These are phyloP conservation scores for Todiramphus saurophagus DNA, from an alignment of 2,113 vertebrate genomes.

Conservation along the genomic window DNA sequence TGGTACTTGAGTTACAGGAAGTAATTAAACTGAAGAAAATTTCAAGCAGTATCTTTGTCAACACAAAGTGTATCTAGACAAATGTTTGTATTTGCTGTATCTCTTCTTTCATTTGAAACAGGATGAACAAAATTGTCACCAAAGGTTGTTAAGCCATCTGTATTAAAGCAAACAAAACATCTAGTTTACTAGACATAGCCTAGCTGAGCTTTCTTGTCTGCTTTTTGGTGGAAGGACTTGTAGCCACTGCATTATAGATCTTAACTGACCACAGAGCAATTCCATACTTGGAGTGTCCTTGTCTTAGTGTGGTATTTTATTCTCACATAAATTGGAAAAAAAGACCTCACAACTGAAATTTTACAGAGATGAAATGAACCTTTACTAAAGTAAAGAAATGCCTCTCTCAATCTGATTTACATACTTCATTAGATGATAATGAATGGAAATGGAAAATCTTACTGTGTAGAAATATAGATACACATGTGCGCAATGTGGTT, in stretches of 20 bases:
- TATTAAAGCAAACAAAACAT: not conserved
- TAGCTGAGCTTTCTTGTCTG: not conserved
- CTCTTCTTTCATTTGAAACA: not conserved
- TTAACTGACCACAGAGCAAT: not conserved
- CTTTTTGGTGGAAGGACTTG: not conserved
- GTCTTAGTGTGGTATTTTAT: not conserved
- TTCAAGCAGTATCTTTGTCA: not conserved
- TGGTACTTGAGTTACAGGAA: not conserved
- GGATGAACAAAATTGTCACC: not conserved
- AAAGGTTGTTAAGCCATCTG: not conserved
- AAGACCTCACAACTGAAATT: not conserved
- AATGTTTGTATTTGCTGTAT: not conserved
- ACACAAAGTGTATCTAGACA: not conserved
- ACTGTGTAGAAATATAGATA: not conserved
- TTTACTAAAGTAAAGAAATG: not conserved
- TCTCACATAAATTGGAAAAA: not conserved
- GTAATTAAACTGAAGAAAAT: not conserved
- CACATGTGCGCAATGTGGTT: too few relatives aligned
- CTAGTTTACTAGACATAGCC: not conserved
- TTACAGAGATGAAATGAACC: not conserved
- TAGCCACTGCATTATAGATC: not conserved
- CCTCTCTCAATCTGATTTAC: not conserved
- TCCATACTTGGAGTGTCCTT: not conserved
- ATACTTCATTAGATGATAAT: not conserved
- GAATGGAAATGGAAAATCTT: not conserved